Evolutionary conservation across 2,113 vertebrate genomes (phyloP), one percentile per base, ranked within the genome.

Genomic region (Leptobrachium ailaonicum): DNA sequence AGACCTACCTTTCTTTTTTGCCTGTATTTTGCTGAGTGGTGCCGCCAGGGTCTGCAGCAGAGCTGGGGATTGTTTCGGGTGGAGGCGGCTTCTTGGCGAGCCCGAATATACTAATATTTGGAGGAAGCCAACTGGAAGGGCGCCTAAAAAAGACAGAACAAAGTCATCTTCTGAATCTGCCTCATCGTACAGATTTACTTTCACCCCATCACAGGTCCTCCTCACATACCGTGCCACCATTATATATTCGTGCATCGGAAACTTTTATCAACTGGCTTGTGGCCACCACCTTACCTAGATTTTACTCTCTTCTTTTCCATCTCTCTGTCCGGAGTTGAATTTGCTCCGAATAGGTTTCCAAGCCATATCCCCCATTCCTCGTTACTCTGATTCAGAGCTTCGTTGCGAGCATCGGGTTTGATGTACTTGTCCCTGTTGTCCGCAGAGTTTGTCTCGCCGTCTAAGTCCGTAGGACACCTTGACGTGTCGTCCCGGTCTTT

Each of bases 101-200:
- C 2, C 93, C 90, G 84, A 96, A 78, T 40, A 92, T 88, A 0
- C 87, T 93, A 1, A 94, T 87, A 0, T 93, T 86, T 2, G 95
- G 95, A 43, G 94, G 85, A 67, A 99, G 87, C 97, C 97, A 99
- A 84, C 94, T 94, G 1, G 97, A 98, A 0, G 97, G 97, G 66
- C 95, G 94, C 82, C 97, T 96, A 80, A 53, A 75, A 40, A 62
- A 13, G 62, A 73, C 32, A 83, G 41, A 4, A 50, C 47, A 5
- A 47, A 50, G 8, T 50, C 8, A 50, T 8, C 8, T 50, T 5
- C 47, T 50, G 4, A 5, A 50, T 50, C 47, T 50, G 4, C 47
- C 8, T 50, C 8, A 1, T 8, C 1, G 47, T 50, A 50, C 47
- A 50, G 4, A 50, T 50, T 8, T 32, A 32, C 20, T 32, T 50